phyloP scores from a whole-genome alignment of 53 echinoderm and acorn worm species.

The Astropecten irregularis region DNA sequence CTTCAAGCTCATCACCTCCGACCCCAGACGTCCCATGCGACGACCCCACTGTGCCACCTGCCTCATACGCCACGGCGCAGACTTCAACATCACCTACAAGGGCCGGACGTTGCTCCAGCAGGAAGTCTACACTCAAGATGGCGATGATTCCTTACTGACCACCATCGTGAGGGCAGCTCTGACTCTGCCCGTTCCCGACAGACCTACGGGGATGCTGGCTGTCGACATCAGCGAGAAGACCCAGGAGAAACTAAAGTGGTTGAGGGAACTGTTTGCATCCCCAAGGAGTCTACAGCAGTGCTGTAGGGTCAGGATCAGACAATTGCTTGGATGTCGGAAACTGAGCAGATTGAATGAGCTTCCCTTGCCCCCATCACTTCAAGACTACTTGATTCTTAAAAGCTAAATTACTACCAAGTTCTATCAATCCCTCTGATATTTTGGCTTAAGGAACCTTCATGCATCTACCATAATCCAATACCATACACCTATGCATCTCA shows the following conservation, averaged over 20 bases:
- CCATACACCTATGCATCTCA: no score
- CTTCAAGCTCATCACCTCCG: slow-evolving; percentile 67
- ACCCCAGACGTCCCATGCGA: slow-evolving; percentile 43
- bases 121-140: slow-evolving; percentile 71
- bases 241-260: slow-evolving; percentile 58
- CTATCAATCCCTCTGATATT: no score
- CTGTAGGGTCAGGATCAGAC: slow-evolving; percentile 55
- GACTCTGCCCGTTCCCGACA: slow-evolving; percentile 54
- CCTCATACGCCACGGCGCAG: slow-evolving; percentile 79
- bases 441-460: no score
- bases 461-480: no score
- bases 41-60: slow-evolving; percentile 60
- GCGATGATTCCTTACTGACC: slow-evolving; percentile 48
- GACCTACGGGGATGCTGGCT: slow-evolving; percentile 32
- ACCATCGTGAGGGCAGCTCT: slow-evolving; percentile 59
- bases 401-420: slow-evolving; percentile 22
- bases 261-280: slow-evolving; percentile 53
- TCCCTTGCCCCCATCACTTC: slow-evolving; percentile 64
- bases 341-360: slow-evolving; percentile 66
- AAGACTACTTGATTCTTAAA: slow-evolving; percentile 81
- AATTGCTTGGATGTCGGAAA: slow-evolving; percentile 46
- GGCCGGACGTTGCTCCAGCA: slow-evolving; percentile 76
- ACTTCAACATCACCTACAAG: slow-evolving; percentile 69
- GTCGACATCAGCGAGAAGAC: slow-evolving; percentile 11
- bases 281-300: slow-evolving; percentile 75